Evolutionary conservation across 2,113 vertebrate species (phyloP).

Genomic region (Takifugu bimaculatus): DNA sequence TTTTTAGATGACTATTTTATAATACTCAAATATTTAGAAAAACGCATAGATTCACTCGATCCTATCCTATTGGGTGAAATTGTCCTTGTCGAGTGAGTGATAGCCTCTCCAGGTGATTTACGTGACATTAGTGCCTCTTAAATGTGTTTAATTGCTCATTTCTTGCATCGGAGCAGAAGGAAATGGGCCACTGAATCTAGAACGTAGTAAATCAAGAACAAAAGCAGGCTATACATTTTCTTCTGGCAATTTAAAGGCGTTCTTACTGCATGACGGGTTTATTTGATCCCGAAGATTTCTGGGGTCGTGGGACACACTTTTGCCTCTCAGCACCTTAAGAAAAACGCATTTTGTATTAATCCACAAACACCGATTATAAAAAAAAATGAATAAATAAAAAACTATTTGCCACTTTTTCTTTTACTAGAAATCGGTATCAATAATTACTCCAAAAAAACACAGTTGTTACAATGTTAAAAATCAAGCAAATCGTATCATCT

Average conservation of each 20-base stretch:
- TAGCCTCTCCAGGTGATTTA: conserved; percentile 52
- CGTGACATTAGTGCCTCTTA: conserved; percentile 41
- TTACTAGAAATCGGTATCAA: too few relatives aligned
- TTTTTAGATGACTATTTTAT: too few relatives aligned
- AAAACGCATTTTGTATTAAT: neutral
- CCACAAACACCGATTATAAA: neutral
- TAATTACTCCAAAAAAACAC: too few relatives aligned
- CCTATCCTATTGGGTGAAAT: too few relatives aligned
- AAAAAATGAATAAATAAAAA: too few relatives aligned
- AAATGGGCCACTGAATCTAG: conserved; percentile 57
- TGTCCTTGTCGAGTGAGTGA: conserved; percentile 15
- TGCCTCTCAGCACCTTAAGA: neutral
- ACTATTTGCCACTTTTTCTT: too few relatives aligned
- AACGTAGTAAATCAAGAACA: conserved; percentile 58
- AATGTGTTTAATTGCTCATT: conserved; percentile 62
- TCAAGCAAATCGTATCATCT: too few relatives aligned
- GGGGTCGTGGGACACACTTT: conserved; percentile 16
- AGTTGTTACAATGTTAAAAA: too few relatives aligned
- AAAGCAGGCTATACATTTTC: conserved; percentile 56
- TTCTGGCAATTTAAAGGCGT: conserved; percentile 44
- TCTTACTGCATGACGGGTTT: conserved; percentile 48
- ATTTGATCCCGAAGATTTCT: conserved; percentile 46
- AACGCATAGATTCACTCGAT: too few relatives aligned
- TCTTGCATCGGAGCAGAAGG: conserved; percentile 44
- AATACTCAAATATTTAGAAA: too few relatives aligned